Conservation (phyloP, 1,140 invertebrate genomes). For the Orius insidiosus region DNA sequence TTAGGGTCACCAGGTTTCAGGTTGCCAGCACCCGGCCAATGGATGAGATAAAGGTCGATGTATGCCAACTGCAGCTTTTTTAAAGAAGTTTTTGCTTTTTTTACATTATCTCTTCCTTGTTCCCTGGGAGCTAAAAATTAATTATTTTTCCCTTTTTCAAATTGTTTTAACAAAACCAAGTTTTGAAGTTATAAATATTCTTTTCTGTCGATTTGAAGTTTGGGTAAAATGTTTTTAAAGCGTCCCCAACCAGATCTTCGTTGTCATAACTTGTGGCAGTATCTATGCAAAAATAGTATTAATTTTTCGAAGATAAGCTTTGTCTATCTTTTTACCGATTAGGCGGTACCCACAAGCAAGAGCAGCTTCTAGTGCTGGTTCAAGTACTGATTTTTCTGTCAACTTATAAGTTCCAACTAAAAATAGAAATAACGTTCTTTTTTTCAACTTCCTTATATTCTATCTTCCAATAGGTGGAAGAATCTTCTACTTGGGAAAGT, state of each 20-base stretch:
- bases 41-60: too few species aligned
- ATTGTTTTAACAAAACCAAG: slow-evolving; percentile 30
- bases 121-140: background rate
- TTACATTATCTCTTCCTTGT: too few species aligned
- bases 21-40: too few species aligned
- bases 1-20: too few species aligned
- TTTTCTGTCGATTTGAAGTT: slow-evolving; percentile 41
- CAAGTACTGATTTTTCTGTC: background rate
- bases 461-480: too few species aligned
- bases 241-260: slow-evolving; percentile 45
- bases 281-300: slow-evolving; percentile 31
- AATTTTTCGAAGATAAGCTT: too few species aligned
- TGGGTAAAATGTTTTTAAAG: slow-evolving; percentile 38
- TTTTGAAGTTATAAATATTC: slow-evolving; percentile 68
- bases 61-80: too few species aligned
- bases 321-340: slow-evolving; percentile 9
- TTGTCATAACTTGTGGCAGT: slow-evolving; percentile 58
- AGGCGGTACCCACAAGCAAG: slow-evolving; percentile 8
- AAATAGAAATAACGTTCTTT: slow-evolving; percentile 5
- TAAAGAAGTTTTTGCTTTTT: too few species aligned
- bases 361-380: slow-evolving; percentile 2
- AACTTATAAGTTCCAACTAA: slow-evolving; percentile 13
- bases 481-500: too few species aligned
- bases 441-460: too few species aligned
- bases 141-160: slow-evolving; percentile 28